Evolutionary conservation across 2,113 vertebrate genomes (phyloP).

Genomic region (Brachyhypopomus gauderio): DNA sequence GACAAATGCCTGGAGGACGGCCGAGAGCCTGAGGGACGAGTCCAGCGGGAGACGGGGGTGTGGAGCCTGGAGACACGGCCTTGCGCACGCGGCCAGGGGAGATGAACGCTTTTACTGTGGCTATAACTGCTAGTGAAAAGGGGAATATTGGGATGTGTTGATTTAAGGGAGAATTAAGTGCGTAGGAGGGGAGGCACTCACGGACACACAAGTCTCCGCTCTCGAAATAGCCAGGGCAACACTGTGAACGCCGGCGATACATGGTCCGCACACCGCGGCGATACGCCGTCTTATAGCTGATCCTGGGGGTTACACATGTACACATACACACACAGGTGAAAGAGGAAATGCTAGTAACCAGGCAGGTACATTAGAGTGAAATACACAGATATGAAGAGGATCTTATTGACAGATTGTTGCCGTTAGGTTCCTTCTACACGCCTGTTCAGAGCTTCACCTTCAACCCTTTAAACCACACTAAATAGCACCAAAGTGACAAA

Average conservation of each 20-base stretch:
- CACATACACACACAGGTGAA: not conserved
- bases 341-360: not conserved
- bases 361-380: not conserved
- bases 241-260: conserved; percentile 96
- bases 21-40: conserved; percentile 42
- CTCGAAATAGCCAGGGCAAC: conserved; percentile 97
- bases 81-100: conserved; percentile 25
- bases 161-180: conserved; percentile 52
- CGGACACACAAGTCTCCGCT: conserved; percentile 94
- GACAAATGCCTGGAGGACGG: conserved; percentile 46
- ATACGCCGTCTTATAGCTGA: conserved; percentile 98
- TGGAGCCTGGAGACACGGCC: conserved; percentile 45
- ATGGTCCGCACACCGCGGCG: conserved; percentile 94
- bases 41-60: conserved; percentile 21
- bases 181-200: conserved; percentile 73
- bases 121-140: conserved; percentile 38
- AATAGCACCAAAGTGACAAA: conserved; percentile 25
- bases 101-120: conserved; percentile 49
- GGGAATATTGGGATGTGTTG: conserved; percentile 56
- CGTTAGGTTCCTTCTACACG: not conserved
- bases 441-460: not conserved
- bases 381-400: conserved; percentile 3
- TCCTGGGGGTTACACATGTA: conserved; percentile 72
- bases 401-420: not conserved
- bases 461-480: not conserved